Base-by-base conservation (phyloP, 2,113 vertebrate species). In the Caloenas nicobarica region DNA sequence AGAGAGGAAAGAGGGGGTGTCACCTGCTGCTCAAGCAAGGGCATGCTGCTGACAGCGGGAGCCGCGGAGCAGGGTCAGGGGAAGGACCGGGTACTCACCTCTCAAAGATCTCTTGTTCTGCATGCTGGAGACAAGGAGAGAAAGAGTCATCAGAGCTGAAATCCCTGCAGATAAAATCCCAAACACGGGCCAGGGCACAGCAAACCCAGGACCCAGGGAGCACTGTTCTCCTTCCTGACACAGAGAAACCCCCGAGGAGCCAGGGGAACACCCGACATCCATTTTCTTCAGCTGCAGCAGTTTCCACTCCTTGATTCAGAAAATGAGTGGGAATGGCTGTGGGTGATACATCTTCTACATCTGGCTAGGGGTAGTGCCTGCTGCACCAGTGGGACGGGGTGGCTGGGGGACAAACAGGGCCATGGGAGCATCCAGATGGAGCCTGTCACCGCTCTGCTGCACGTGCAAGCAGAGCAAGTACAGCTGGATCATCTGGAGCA, bases 41-140 rank as follows among this genome's bases (percentile, higher is more conserved):
- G 46, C 29, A 17, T 1, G 1, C 81, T 81, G 89, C 89, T 69
- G 26, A 5, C 44, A 42, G 38, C 2, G 16, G 42, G 42, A 44
- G 42, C 42, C 42, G 8, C 33, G 29, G 26, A 90, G 65, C 54
- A 64, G 76, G 76, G 8, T 73, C 51, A 96, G 66, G 56, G 73
- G 64, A 88, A 88, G 58, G 83, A 76, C 18, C 9, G 1, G 58
- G 62, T n/a, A 98, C 98, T 96, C 50, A 98, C 98, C 97, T 98
- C 89, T 98, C 97, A 26, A 97, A 98, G 96, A 98, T 97, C 91
- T 98, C 98, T 73, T 94, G 95, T 34, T 98, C 98, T 69, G 97
- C 97, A n/a, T 12, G 34, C 98, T 98, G 97, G 66, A 78, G 44
- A 95, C 62, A 97, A 97, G 69, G 86, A 95, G 84, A 97, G 64